A percentile compares a stretch with the other conserved stretches of the same genome.
These are phyloP conservation scores for Drosophila repleta DNA, from an alignment of 1,140 invertebrate genomes.

Conservation along the genomic window DNA sequence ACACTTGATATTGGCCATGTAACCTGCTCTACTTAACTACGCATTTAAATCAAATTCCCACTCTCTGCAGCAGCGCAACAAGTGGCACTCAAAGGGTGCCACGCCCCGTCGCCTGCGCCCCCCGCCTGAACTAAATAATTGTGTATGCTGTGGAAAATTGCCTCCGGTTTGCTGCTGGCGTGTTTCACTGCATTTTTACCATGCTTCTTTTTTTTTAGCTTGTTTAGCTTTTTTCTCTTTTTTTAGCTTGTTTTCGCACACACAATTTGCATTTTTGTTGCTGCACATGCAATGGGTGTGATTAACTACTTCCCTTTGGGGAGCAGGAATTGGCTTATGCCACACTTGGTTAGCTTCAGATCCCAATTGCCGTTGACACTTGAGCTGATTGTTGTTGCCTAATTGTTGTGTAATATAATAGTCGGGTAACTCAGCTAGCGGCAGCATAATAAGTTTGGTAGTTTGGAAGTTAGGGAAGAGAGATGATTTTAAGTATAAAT, in stretches of 20 bases:
- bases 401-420: conserved; percentile 26
- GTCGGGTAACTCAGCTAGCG: neutral
- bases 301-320: conserved; percentile 66
- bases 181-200: conserved; percentile 53
- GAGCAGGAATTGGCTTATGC: conserved; percentile 24
- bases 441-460: neutral
- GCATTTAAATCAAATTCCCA: conserved; percentile 70
- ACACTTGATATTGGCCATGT: conserved; percentile 44
- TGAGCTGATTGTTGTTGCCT: conserved; percentile 26
- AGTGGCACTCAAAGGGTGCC: conserved; percentile 48
- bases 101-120: conserved; percentile 2
- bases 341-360: conserved; percentile 17
- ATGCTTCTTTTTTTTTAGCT: conserved; percentile 34
- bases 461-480: neutral
- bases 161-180: conserved; percentile 62
- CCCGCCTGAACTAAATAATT: conserved; percentile 29
- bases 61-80: conserved; percentile 57
- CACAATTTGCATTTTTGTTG: conserved; percentile 66
- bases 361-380: conserved; percentile 38
- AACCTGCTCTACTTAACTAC: conserved; percentile 35
- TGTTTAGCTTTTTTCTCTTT: conserved; percentile 6
- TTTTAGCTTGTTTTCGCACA: conserved; percentile 22
- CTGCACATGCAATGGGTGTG: conserved; percentile 62
- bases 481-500: no score
- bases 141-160: conserved; percentile 66